Base-by-base conservation (phyloP, 2,797 vertebrate species). In the Nannoperca obscura region DNA sequence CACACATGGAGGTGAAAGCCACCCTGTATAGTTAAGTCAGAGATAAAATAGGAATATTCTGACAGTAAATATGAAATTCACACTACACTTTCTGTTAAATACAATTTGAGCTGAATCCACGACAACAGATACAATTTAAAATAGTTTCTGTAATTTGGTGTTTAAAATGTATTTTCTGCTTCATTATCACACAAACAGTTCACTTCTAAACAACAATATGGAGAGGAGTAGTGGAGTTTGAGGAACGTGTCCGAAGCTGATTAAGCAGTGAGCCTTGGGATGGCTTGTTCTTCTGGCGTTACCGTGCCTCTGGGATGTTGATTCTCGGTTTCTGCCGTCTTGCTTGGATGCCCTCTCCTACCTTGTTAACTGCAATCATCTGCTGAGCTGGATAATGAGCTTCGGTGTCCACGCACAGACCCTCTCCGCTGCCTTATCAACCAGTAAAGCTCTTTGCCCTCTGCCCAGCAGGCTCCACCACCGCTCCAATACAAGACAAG, bases 321-420 rank as follows among this genome's bases (percentile, higher is more conserved):
- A 71, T 77, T 79, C 73, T 71, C 44, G 32, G 32, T 61, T 57
- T 58, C 60, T 71, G 42, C n/a, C 60, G 38, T 61, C 67, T 75
- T 84, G 78, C 80, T 85, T 71, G 74, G 65, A 69, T 84, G 70
- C 78, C 72, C 64, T 71, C 78, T 62, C 63, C 72, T 64, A 30
- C 71, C 52, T 73, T 88, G 82, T 86, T 88, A 85, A 72, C 80
- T 79, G 76, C 81, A 77, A 82, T 88, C 78, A 83, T 79, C 71
- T 82, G 76, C 78, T 75, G 70, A 63, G 82, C 77, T 82, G 72
- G 74, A 90, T 91, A 92, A 93, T 80, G 80, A 89, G 77, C 75
- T 49, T 32, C 68, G 38, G 24, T 59, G 83, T 81, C 59, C 72
- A 36, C 58, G 46, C 65, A 63, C 72, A 63, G 38, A 68, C 60